phyloP scores from a whole-genome alignment of 2,797 vertebrate species.

The Notolepis coatsorum region DNA sequence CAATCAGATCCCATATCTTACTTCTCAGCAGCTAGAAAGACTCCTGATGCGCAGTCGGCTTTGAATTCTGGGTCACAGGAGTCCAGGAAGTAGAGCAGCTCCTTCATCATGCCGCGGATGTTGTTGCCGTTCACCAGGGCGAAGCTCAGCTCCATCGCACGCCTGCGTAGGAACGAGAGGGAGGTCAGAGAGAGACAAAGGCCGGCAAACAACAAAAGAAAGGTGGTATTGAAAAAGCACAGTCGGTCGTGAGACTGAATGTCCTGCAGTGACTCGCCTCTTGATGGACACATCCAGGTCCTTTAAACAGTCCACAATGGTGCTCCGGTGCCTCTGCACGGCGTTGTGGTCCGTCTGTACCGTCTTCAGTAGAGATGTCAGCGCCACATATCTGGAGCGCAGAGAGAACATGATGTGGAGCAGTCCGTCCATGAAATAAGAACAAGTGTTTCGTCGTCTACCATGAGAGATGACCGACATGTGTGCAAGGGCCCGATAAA shows the following conservation, averaged over 20 bases:
- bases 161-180: constrained; percentile 73
- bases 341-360: constrained; percentile 99
- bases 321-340: constrained; percentile 97
- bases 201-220: neutral
- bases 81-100: constrained; percentile 98
- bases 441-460: neutral
- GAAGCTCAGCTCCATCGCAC: constrained; percentile 99
- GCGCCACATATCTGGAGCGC: constrained; percentile 91
- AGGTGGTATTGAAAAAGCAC: neutral
- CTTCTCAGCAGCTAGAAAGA: constrained; percentile 99
- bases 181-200: constrained; percentile 11
- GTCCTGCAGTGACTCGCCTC: constrained; percentile 82
- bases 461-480: neutral
- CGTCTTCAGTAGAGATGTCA: constrained; percentile 98
- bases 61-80: constrained; percentile 99
- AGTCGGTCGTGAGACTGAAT: neutral
- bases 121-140: constrained; percentile 99
- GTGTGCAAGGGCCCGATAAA: neutral
- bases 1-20: constrained; percentile 70
- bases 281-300: constrained; percentile 99
- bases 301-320: constrained; percentile 99
- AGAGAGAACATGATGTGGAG: neutral
- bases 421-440: neutral
- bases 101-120: constrained; percentile 99
- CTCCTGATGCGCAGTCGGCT: constrained; percentile 98